A percentile compares a stretch with the other conserved stretches of the same genome.
phyloP scores from a whole-genome alignment of 1,140 invertebrate genomes.

The Danaus plexippus region DNA sequence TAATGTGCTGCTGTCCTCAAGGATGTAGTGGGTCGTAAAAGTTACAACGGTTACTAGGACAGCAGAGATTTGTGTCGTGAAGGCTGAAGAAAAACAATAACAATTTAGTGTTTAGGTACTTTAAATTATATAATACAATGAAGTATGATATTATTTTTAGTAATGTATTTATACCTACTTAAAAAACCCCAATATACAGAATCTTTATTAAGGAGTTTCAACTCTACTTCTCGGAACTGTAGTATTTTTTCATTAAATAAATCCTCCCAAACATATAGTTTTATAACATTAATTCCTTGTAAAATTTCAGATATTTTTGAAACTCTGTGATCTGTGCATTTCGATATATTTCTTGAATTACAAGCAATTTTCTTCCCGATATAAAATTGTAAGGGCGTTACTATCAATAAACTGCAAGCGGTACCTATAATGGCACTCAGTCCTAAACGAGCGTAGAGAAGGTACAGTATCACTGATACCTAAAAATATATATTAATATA shows the following conservation, averaged over 20 bases:
- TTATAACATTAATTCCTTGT: conserved; percentile 86
- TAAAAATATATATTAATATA: conserved; percentile 55
- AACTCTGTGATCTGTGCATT: conserved; percentile 82
- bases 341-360: conserved; percentile 79
- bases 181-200: conserved; percentile 82
- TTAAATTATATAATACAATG: neutral
- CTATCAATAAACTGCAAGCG: conserved; percentile 76
- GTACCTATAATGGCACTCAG: conserved; percentile 84
- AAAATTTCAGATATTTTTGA: conserved; percentile 84
- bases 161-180: conserved; percentile 68
- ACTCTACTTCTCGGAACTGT: conserved; percentile 78
- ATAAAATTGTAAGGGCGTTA: conserved; percentile 81
- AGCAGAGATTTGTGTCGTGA: conserved; percentile 81
- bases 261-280: conserved; percentile 87
- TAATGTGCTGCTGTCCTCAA: conserved; percentile 72
- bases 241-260: conserved; percentile 79
- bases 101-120: conserved; percentile 11
- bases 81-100: conserved; percentile 70
- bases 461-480: conserved; percentile 80
- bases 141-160: neutral
- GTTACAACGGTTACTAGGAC: conserved; percentile 82
- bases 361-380: conserved; percentile 81
- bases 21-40: conserved; percentile 76
- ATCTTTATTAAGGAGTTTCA: conserved; percentile 81
- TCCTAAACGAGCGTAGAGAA: conserved; percentile 84